Evolutionary conservation across 2,797 vertebrate species (phyloP).

Genomic region (Graptemys geographica): DNA sequence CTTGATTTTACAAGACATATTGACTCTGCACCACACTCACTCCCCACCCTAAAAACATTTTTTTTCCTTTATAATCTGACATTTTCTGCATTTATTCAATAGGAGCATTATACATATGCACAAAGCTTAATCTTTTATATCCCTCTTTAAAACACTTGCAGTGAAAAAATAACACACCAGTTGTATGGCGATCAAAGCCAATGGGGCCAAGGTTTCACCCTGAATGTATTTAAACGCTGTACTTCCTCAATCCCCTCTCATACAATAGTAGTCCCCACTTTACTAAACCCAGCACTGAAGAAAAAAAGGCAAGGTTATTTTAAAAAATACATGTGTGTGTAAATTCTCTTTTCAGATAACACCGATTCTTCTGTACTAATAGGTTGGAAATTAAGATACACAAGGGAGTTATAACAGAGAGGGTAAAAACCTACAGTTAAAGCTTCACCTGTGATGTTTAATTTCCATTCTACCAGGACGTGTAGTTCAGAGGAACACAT

Average conservation of each 20-base stretch:
- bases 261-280: not conserved
- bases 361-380: rapidly evolving
- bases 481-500: not conserved
- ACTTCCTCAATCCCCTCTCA: not conserved
- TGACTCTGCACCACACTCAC: not conserved
- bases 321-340: slow-evolving; percentile 30
- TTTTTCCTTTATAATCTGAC: not conserved
- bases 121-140: not conserved
- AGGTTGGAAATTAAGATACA: slow-evolving; percentile 30
- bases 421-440: not conserved
- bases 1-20: not conserved
- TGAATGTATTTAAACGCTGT: not conserved
- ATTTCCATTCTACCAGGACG: not conserved
- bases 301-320: not conserved
- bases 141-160: not conserved
- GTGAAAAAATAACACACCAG: not conserved
- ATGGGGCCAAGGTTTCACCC: not conserved
- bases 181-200: not conserved
- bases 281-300: slow-evolving; percentile 6
- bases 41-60: not conserved
- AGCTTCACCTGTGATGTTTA: not conserved
- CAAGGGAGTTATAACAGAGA: not conserved
- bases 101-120: not conserved
- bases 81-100: not conserved
- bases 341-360: slow-evolving; percentile 37